Evolutionary conservation across 2,888 invertebrate species (phyloP).

Genomic region (Polyploca ridens): DNA sequence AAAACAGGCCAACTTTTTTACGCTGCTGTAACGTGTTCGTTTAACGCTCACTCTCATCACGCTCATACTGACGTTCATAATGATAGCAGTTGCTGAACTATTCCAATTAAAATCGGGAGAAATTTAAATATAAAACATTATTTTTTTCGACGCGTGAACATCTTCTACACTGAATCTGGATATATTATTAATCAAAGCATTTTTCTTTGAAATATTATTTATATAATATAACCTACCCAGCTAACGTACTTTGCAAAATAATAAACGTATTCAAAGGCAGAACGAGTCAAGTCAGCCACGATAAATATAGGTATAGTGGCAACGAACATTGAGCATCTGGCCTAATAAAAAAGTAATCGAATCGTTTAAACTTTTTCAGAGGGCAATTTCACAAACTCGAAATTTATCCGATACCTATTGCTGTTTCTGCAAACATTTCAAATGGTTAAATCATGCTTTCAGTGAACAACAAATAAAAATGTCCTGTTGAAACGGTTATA

Average conservation of each 20-base stretch:
- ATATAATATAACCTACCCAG: no score
- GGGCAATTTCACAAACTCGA: conserved; percentile 40
- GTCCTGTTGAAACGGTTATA: conserved; percentile 54
- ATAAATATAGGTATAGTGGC: conserved; percentile 36
- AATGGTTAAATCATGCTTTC: conserved; percentile 58
- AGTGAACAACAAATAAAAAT: conserved; percentile 58
- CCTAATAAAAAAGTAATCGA: conserved; percentile 53
- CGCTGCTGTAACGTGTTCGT: no score
- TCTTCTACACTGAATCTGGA: no score
- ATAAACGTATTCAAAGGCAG: conserved; percentile 40
- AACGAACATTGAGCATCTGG: conserved; percentile 54
- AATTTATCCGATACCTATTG: conserved; percentile 33
- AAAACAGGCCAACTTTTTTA: no score
- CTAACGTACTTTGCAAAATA: conserved; percentile 17
- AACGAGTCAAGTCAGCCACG: conserved; percentile 30
- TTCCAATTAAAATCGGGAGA: no score
- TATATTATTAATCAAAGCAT: no score
- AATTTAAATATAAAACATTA: no score
- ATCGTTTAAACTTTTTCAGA: conserved; percentile 38
- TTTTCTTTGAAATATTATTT: no score
- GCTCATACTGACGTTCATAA: no score
- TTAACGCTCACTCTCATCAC: no score
- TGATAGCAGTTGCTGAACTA: no score
- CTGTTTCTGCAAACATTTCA: conserved; percentile 47
- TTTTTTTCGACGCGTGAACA: no score